Conservation (phyloP, 2,113 vertebrate genomes). For the Antigone vipio region DNA sequence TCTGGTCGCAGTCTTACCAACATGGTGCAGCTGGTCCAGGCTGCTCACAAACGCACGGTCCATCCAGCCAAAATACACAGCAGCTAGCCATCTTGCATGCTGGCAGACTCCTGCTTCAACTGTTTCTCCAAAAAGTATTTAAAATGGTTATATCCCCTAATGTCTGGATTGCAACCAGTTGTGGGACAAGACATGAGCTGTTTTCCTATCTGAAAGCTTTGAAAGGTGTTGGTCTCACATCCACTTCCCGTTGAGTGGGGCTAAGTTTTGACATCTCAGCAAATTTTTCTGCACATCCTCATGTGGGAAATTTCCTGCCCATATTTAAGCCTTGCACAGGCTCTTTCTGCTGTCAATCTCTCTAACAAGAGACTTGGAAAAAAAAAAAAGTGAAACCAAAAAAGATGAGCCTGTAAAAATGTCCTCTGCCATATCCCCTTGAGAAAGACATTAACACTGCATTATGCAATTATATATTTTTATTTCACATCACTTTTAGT, state of each 20-base stretch:
- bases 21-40: neutral
- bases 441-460: neutral
- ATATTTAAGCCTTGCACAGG: neutral
- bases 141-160: neutral
- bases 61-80: neutral
- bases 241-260: neutral
- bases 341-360: neutral
- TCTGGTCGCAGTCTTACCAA: neutral
- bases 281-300: neutral
- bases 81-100: neutral
- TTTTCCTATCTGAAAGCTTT: neutral
- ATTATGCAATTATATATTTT: constrained; percentile 46
- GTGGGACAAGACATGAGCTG: neutral
- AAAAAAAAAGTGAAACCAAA: neutral
- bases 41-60: neutral
- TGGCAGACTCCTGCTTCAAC: neutral
- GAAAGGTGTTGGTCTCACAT: constrained; percentile 38
- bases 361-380: neutral
- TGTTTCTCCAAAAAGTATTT: neutral
- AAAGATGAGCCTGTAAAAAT: neutral
- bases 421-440: neutral
- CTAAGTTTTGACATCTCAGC: neutral
- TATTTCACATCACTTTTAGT: constrained; percentile 59
- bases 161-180: neutral
- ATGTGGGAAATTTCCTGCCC: constrained; percentile 36